Evolutionary conservation across 2,888 invertebrate species (phyloP).

Genomic region (Spatulosminthurus flaviceps): DNA sequence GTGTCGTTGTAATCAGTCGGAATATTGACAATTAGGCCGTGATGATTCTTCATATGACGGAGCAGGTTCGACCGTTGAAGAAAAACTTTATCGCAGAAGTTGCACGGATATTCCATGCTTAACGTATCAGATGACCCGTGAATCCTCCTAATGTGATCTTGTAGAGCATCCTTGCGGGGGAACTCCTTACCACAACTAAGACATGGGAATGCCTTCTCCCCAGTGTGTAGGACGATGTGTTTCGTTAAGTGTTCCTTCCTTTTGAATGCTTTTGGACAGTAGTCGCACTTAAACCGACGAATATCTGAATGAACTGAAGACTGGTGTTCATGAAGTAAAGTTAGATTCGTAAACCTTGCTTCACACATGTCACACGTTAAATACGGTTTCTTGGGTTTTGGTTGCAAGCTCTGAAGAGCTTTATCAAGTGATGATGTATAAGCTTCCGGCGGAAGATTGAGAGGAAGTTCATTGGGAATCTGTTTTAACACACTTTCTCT

Average conservation of each 20-base stretch:
- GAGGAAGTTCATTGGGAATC: slow-evolving; percentile 31
- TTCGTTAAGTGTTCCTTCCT: slow-evolving; percentile 59
- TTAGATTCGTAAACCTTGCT: slow-evolving; percentile 55
- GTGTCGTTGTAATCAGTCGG: slow-evolving; percentile 18
- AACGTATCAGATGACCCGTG: slow-evolving; percentile 49
- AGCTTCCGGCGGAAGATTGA: neutral
- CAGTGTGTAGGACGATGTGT: slow-evolving; percentile 59
- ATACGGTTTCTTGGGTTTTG: slow-evolving; percentile 58
- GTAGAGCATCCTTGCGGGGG: slow-evolving; percentile 58
- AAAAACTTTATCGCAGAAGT: slow-evolving; percentile 59
- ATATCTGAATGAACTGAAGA: slow-evolving; percentile 56
- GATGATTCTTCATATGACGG: slow-evolving; percentile 55
- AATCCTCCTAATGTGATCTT: slow-evolving; percentile 57
- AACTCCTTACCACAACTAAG: slow-evolving; percentile 56
- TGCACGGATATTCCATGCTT: slow-evolving; percentile 53
- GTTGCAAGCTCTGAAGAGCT: slow-evolving; percentile 52
- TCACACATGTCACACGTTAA: slow-evolving; percentile 60
- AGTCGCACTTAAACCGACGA: slow-evolving; percentile 57
- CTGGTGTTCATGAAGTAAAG: slow-evolving; percentile 58
- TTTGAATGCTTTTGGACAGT: slow-evolving; percentile 61
- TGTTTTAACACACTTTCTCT: neutral
- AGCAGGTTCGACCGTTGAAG: slow-evolving; percentile 51
- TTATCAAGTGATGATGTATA: slow-evolving; percentile 43
- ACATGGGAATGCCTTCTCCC: slow-evolving; percentile 57
- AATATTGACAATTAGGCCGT: slow-evolving; percentile 54